Evolutionary conservation across 2,797 vertebrate species (phyloP), one percentile per base, ranked within the genome.

Genomic region (Poecilia velifera): DNA sequence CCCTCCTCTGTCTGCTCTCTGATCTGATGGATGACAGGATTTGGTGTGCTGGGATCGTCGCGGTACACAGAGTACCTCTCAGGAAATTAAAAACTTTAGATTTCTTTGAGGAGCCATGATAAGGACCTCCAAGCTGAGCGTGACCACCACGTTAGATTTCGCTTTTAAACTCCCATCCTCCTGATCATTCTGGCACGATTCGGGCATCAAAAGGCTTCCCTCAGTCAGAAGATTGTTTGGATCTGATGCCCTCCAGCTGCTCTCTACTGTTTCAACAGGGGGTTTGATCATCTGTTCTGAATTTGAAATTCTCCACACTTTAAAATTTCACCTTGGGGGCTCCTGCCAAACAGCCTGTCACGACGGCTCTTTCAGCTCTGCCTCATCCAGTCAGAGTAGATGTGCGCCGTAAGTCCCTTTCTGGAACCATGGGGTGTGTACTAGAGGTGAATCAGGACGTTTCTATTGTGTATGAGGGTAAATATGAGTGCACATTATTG

Each of bases 301-400:
- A 93, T 94, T 84, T 83, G 77, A 89, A 93, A 90, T 86, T 84
- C 81, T 82, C 78, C 87, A 84, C 81, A 45, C 78, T 92, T 78
- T 59, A 81, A 78, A 86, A 73, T 82, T 49, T 91, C 84, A 92
- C 92, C 90, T 92, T 87, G 62, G 87, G 87, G 79, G 83, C 72
- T 78, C 84, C 78, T 92, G 91, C 89, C 87, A 83, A 91, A 85
- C 59, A 86, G 80, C 82, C 20, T 89, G 89, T 92, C 93, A 93
- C 82, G 77, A 93, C 18, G 47, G 82, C 57, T 81, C 81, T 82
- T 43, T 31, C 53, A 59, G 72, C 83, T 66, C 79, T 47, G 0
- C 87, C 82, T 80, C 79, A 51, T 76, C 41, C 49, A 49, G 68
- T 53, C 49, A 41, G 68, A 49, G 81, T 46, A 31, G 10, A 45